Evolutionary conservation across 2,797 vertebrate species (phyloP), one percentile per base, ranked within the genome.

Genomic region (Anniella stebbinsi): DNA sequence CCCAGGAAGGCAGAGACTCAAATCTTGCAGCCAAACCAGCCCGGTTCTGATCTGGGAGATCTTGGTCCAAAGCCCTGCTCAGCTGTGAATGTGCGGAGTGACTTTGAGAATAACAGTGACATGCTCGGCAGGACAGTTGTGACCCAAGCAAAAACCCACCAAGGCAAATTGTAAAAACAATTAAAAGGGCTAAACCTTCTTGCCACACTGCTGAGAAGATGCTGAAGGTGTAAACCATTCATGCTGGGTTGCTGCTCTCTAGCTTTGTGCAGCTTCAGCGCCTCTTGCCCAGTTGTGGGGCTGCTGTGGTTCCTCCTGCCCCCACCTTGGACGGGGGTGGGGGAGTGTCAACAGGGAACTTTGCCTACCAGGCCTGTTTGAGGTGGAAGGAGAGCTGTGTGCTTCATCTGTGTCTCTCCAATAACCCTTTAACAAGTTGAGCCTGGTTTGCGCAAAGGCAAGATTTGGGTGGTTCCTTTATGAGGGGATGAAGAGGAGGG

Each of bases 401-500:
- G 51, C 36, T 69, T 69, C 57, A 1, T 41, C 69, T 36, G 23
- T 1, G 1, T 48, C n/a, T 72, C 69, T 72, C 48, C 21, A 36
- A 4, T 36, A 15, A 9, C 45, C 38, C 67, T 75, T 80, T 66
- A 66, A 88, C 36, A 73, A 85, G 82, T 23, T 2, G 54, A 12
- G 86, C 41, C 81, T 88, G 66, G 30, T 78, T 66, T 70, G 30
- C 66, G 73, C 54, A 66, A 81, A 80, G 80, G 76, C 75, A 41
- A 66, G 25, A 11, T 28, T 38, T 38, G 51, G 90, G 90, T 33
- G 36, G 75, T 9, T 84, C 51, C 66, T 73, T 75, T 25, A 4
- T 17, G 28, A 54, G 33, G 70, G 11, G n/a, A 41, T 9, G 41
- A 4, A 51, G 80, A 8, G 63, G 54, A 33, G 25, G 13, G 30